Base-by-base conservation (phyloP, 2,113 vertebrate species). In the Anarrhichthys ocellatus region DNA sequence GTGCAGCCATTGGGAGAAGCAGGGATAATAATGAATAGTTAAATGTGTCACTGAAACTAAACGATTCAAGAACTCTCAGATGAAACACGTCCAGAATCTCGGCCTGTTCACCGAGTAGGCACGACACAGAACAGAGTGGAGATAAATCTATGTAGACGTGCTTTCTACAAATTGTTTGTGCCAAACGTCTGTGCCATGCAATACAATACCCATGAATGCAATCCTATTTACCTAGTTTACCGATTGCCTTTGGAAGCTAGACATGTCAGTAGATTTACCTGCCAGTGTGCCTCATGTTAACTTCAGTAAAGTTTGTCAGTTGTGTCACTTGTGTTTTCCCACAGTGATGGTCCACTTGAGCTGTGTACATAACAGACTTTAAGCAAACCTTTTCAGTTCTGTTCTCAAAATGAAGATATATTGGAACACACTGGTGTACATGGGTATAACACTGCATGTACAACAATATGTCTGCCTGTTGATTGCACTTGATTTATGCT, bases 321-420 rank as follows among this genome's bases (percentile, higher is more conserved):
- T 78, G 70, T 90, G 86, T 87, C 81, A 72, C 67, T 73, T 18
- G 27, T 61, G 67, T 80, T 87, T 79, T 87, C 61, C 50, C 27
- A 32, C 34, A 82, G 84, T 94, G 93, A 94, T 93, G 91, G 92
- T 93, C 89, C 69, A 81, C 75, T 93, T 88, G 84, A 88, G 64
- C 22, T 84, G 73, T 76, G 65, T 65, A 80, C 38, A 69, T 76
- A 72, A 79, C 73, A 24, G 22, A 24, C 59, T 27, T 34, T 34
- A 34, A 46, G 72, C 27, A 63, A 29, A 52, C 56, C 48, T 48
- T 79, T 52, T 65, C 9, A 32, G 56, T 74, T 81, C 79, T 42
- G 6, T 50, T 65, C 40, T 40, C 14, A 46, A 59, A 68, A 64
- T 77, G 44, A 73, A 82, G 54, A 71, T 24, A 2, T 62, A 89